Evolutionary conservation across 2,113 vertebrate genomes (phyloP), one percentile per base, ranked within the genome.

Genomic region (Podilymbus podiceps): DNA sequence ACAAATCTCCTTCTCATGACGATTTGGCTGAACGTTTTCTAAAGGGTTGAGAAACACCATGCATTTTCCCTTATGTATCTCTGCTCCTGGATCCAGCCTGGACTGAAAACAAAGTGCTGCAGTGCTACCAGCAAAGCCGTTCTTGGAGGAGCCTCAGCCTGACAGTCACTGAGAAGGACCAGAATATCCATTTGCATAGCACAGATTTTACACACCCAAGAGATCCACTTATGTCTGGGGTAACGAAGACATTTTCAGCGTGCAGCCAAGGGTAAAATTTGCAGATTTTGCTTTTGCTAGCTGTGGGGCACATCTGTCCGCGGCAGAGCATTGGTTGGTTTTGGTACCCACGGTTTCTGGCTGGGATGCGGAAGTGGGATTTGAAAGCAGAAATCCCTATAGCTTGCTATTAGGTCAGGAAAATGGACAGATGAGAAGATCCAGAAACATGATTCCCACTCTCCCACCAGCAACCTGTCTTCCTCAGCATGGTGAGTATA

Each of bases 91-190:
- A 77, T 84, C 83, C 0, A 0, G 60, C 50, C 86, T 95, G 94
- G 88, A 69, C 31, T 59, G 59, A 84, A 80, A 80, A 33, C 71
- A 94, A 35, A 81, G 19, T 31, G 62, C 78, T 60, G 78, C 67
- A 60, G 4, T 68, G 47, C 52, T 85, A 53, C 63, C 66, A 44
- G 79, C 72, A 90, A 31, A 85, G 76, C 38, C 27, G 6, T 80
- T 84, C 89, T 79, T 1, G 0, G 47, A 76, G 55, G 47, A 93
- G 27, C 63, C 56, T 49, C 75, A 77, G 67, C 76, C 90, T 87
- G 84, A 56, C 85, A 90, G 62, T 22, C 1, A 3, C 90, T 89
- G 88, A 91, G 74, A 85, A 96, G 55, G 60, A 84, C 64, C 93
- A 85, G 87, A 91, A 71, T n/a, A 73, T 35, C 78, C 40, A 46